Base-by-base conservation (phyloP, 2,797 vertebrate species). In the Pterois miles region DNA sequence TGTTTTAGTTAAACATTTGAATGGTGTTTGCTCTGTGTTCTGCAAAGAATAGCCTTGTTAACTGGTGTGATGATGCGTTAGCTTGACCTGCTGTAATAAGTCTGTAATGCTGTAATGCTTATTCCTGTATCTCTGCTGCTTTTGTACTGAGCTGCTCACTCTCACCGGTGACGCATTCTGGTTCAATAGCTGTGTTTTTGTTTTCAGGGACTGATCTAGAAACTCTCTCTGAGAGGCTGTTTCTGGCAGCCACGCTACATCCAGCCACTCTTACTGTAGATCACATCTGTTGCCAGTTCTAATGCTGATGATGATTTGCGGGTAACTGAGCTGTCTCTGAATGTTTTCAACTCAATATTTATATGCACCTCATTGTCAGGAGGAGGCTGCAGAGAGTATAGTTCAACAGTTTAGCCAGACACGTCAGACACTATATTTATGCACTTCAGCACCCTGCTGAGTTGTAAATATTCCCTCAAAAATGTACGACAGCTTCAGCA, bases 401-500 rank as follows among this genome's bases (percentile, higher is more conserved):
- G 25, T 60, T 71, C 12, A 71, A 57, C 53, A 54, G 68, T 71
- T 81, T 53, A 53, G 53, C 67, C 33, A 10, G 20, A 43, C 34
- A 7, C 43, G 53, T 76, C n/a, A 53, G 18, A 46, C 43, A 46
- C 43, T 65, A 38, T 74, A 74, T 83, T 74, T 25, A 68, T n/a
- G 22, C 56, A 25, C 50, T n/a, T 76, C 56, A 46, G 27, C 71
- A 22, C 50, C 64, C 50, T 23, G 53, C 62, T 67, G 76, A 80
- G 77, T 71, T 72, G n/a, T 56, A 67, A 71, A 65, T 65, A 33
- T 59, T 74, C 34, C 9, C 8, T 22, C n/a, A 1, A 34, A 71
- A 66, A 38, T 13, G 31, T 36, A 33, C 56, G 38, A 69, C 70
- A 67, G 78, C 68, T 83, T 71, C 25, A 64, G 73, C 74, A 52